phyloP scores from a whole-genome alignment of 2,797 vertebrate genomes.

The Brachyrhaphis roseni region DNA sequence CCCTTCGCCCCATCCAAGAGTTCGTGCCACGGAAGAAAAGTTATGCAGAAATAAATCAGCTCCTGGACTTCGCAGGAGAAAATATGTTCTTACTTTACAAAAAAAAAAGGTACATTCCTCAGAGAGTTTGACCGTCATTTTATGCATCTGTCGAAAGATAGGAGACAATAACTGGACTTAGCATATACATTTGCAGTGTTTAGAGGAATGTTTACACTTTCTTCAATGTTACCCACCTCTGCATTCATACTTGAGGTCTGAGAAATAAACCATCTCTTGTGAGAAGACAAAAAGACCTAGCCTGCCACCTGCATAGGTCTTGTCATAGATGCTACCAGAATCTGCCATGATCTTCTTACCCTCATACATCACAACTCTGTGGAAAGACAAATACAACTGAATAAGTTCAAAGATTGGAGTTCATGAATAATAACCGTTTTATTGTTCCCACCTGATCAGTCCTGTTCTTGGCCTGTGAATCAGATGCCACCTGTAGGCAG shows the following conservation, averaged over 20 bases:
- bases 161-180: neutral
- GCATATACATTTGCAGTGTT: neutral
- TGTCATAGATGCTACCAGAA: constrained; percentile 96
- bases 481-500: constrained; percentile 98
- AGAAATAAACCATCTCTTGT: constrained; percentile 99
- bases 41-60: constrained; percentile 81
- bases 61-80: constrained; percentile 82
- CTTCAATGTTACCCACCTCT: constrained; percentile 85
- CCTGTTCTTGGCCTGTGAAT: constrained; percentile 97
- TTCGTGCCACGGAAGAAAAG: constrained; percentile 81
- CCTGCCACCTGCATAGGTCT: constrained; percentile 95
- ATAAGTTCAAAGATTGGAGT: neutral
- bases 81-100: constrained; percentile 81
- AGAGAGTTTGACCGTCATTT: constrained; percentile 80
- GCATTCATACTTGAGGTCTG: constrained; percentile 98
- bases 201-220: neutral
- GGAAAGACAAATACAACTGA: neutral
- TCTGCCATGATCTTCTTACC: constrained; percentile 99
- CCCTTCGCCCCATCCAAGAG: constrained; percentile 79
- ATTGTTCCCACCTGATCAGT: constrained; percentile 86
- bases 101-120: constrained; percentile 88
- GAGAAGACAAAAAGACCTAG: constrained; percentile 98
- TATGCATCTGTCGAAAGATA: constrained; percentile 86
- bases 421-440: neutral
- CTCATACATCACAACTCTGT: constrained; percentile 97